Evolutionary conservation across 2,797 vertebrate species (phyloP).

Genomic region (Chelmon rostratus): DNA sequence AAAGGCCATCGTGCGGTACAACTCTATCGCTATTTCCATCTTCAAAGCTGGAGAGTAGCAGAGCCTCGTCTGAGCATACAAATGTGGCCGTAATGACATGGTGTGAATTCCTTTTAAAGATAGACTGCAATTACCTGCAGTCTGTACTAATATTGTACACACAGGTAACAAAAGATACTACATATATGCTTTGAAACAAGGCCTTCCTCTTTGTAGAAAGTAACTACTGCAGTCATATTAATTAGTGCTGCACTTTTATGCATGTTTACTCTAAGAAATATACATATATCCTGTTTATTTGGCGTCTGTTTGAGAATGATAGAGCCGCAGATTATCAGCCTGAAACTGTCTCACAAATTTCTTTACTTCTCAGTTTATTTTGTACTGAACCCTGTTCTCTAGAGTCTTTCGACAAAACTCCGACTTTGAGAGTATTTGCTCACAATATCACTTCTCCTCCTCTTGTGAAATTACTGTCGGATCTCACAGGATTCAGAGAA

Average conservation of each 20-base stretch:
- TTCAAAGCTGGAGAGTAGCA: conserved; percentile 54
- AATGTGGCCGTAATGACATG: conserved; percentile 46
- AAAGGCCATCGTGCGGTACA: conserved; percentile 36
- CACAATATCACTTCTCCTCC: conserved; percentile 31
- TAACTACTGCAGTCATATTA: conserved; percentile 3
- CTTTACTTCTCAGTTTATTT: conserved; percentile 46
- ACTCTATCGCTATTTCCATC: conserved; percentile 37
- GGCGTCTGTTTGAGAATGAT: conserved; percentile 13
- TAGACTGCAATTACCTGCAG: conserved; percentile 38
- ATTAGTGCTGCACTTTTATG: conserved; percentile 2
- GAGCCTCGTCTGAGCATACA: conserved; percentile 26
- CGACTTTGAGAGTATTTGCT: conserved; percentile 25
- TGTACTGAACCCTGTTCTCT: conserved; percentile 23
- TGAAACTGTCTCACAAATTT: conserved; percentile 6
- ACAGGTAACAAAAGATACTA: conserved; percentile 17
- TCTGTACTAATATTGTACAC: conserved; percentile 3
- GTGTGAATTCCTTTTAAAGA: conserved; percentile 47
- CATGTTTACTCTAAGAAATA: neutral
- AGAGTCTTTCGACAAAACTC: conserved; percentile 45
- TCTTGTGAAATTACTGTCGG: conserved; percentile 33
- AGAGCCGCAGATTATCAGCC: conserved; percentile 29
- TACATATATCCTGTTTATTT: conserved; percentile 14
- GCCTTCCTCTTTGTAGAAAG: conserved; percentile 7
- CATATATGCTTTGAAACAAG: conserved; percentile 17
- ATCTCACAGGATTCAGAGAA: conserved; percentile 35